phyloP scores from a whole-genome alignment of 1,140 invertebrate species.

The Temnothorax curvispinosus region DNA sequence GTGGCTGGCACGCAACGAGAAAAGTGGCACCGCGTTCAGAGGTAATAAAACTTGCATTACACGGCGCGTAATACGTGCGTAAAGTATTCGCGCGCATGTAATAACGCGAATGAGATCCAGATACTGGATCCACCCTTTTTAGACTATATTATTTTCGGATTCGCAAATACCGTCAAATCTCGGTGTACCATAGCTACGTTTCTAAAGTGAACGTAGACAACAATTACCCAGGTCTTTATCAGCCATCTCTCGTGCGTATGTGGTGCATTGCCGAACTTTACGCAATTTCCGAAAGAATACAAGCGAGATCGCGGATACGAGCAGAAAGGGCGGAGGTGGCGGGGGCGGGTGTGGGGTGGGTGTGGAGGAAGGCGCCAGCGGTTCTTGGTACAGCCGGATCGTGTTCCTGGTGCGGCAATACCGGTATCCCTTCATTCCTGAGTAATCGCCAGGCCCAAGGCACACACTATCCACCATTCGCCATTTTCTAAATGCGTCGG shows the following conservation, averaged over 20 bases:
- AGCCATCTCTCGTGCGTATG: conserved; percentile 36
- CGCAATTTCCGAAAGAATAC: conserved; percentile 59
- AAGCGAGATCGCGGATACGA: conserved; percentile 53
- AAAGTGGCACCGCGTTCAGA: conserved; percentile 67
- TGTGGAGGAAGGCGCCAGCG: conserved; percentile 77
- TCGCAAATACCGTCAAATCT: not conserved
- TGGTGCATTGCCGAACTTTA: conserved; percentile 30
- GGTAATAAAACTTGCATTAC: conserved; percentile 72
- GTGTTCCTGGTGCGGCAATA: conserved; percentile 81
- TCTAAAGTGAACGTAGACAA: not conserved
- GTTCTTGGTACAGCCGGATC: conserved; percentile 73
- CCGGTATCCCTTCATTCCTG: conserved; percentile 85
- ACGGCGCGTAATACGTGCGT: conserved; percentile 64
- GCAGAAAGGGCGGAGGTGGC: not conserved
- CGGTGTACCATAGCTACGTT: not conserved
- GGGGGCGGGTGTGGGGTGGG: conserved; percentile 48
- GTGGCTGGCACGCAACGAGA: conserved; percentile 48
- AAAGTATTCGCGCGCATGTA: conserved; percentile 66
- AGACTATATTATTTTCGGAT: not conserved
- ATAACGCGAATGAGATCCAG: conserved; percentile 53
- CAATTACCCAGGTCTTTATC: conserved; percentile 10
- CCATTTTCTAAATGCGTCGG: conserved; percentile 82
- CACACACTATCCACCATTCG: conserved; percentile 76
- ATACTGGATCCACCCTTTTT: not conserved
- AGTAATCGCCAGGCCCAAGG: conserved; percentile 84